Base-by-base conservation (phyloP, 2,113 vertebrate species). In the Antennarius striatus region DNA sequence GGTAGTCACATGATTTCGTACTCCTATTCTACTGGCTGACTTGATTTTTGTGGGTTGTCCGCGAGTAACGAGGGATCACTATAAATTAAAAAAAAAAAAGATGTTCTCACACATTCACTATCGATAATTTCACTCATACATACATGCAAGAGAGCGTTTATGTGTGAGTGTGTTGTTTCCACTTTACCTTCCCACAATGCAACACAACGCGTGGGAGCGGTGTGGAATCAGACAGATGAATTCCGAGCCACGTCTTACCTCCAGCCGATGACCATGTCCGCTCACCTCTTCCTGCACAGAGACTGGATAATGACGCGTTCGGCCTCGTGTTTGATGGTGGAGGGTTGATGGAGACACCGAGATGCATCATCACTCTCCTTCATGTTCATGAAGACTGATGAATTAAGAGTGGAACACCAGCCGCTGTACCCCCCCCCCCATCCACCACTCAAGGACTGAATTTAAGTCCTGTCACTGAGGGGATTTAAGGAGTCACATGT, bases 341-440 rank as follows among this genome's bases (percentile, higher is more conserved):
- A 22, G 22, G 30, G 22, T 49, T 72, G 56, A 75, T 75, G 64
- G 17, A 17, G 28, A 72, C 54, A 47, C 53, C 39, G 46, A 36
- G 49, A 76, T 81, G 42, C 64, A 71, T 51, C 13, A 32, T 68
- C 62, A 64, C 30, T n/a, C 47, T 55, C 45, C 39, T 52, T 63
- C 48, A 54, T 48, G 54, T 61, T 58, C 11, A 10, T 22, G 22
- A 13, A 22, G 51, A 57, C 66, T 71, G 73, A 80, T 77, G 59
- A 65, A 82, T 79, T 63, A 58, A 63, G 32, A 47, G 13, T 43
- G 59, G 65, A 67, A 77, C 79, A 66, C 50, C 12, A 2, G 6
- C 13, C 1, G 55, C 62, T 4, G n/a, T 51, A 76, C 65, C 51
- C 22, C 22, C 22, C 22, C 22, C 22, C 22, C 22, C 22, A 72